Conservation (phyloP, 2,797 vertebrate genomes). For the Netta rufina region DNA sequence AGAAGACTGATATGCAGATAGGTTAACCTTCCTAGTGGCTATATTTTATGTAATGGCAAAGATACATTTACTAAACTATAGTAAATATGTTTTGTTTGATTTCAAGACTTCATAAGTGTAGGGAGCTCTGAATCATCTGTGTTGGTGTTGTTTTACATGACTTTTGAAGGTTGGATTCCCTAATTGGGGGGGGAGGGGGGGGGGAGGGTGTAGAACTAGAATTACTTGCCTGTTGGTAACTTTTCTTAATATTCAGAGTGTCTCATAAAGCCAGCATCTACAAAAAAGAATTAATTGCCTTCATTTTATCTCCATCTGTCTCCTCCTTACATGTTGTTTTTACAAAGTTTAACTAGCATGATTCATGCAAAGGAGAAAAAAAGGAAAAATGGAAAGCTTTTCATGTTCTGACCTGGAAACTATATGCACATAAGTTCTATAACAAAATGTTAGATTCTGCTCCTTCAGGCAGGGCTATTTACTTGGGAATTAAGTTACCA, state of each 20-base stretch:
- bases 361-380: neutral
- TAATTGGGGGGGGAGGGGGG: neutral
- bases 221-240: neutral
- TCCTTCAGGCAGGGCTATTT: neutral
- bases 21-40: neutral
- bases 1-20: neutral
- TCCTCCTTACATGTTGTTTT: neutral
- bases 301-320: neutral
- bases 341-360: neutral
- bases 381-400: neutral
- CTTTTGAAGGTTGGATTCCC: neutral
- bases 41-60: neutral
- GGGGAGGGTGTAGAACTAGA: neutral
- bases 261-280: neutral
- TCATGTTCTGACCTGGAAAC: neutral
- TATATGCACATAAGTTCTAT: rapidly evolving
- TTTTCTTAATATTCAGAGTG: neutral
- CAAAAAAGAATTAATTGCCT: neutral
- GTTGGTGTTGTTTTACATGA: neutral
- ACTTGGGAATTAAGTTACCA: neutral
- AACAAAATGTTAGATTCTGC: neutral
- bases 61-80: neutral
- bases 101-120: neutral
- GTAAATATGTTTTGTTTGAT: neutral
- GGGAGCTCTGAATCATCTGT: neutral